Evolutionary conservation across 2,113 vertebrate genomes (phyloP), one percentile per base, ranked within the genome.

Genomic region (Xiphophorus maculatus): DNA sequence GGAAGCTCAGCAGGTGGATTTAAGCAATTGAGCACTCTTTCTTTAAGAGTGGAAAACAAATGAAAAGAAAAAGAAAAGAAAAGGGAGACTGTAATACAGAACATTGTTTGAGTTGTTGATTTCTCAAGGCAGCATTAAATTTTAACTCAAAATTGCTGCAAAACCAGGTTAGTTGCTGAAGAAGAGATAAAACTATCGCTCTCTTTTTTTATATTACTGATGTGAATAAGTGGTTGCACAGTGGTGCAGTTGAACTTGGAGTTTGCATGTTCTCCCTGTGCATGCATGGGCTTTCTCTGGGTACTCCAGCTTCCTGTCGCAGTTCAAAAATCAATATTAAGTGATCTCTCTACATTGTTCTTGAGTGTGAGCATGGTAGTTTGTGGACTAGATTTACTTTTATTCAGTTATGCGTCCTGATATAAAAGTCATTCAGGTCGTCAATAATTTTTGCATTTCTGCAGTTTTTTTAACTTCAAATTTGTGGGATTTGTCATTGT

Each of bases 11-110:
- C 69, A 69, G 68, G 74, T 19, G 69, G 80, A 85, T 91, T 90
- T 92, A 69, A 71, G 85, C 75, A 80, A 75, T 89, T 87, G 91
- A 93, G 94, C 89, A 87, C 85, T 78, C 67, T 76, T 32, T 71
- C 62, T 74, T 86, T 80, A 87, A 82, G 75, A 63, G 80, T 8
- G 54, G 76, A 29, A 67, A 33, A 14, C 29, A 64, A 48, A 29
- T 32, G 30, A 63, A 65, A 30, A 3, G 58, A 27, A 73, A 72
- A 73, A 73, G 66, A 73, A 3, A 58, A 58, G 9, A 66, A n/a
- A 51, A 78, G 81, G 64, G 71, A 75, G 83, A 78, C 44, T 19
- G 6, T 44, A 85, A 37, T 63, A 69, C 62, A 51, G 69, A 64
- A 88, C 81, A 88, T 76, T 33, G 40, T 42, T 42, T 42, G 40